Conservation (phyloP, 1,140 invertebrate species). For the Listronotus bonariensis region DNA sequence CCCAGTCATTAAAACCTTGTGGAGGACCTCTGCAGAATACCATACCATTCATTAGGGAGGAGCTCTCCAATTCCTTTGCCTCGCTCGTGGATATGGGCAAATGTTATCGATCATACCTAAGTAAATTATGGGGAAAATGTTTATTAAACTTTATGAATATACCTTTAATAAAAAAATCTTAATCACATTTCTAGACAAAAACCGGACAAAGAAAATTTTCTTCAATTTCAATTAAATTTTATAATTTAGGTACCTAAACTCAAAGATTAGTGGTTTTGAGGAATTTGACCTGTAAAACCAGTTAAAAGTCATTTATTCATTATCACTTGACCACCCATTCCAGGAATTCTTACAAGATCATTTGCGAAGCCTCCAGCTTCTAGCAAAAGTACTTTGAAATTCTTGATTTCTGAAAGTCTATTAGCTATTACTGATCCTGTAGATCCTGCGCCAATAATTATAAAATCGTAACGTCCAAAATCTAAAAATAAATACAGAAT, state of each 20-base stretch:
- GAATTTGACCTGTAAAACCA: slow-evolving; percentile 71
- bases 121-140: no score
- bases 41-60: slow-evolving; percentile 67
- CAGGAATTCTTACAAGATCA: slow-evolving; percentile 68
- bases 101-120: slow-evolving; percentile 34
- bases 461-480: no score
- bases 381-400: no score
- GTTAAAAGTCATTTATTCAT: slow-evolving; percentile 62
- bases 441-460: no score
- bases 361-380: slow-evolving; percentile 76
- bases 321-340: slow-evolving; percentile 62
- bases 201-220: no score
- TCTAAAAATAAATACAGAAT: no score
- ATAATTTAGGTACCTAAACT: slow-evolving; percentile 26
- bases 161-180: no score
- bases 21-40: slow-evolving; percentile 67
- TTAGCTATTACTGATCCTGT: no score
- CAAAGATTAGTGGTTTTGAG: slow-evolving; percentile 31
- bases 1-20: slow-evolving; percentile 70
- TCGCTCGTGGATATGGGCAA: slow-evolving; percentile 54
- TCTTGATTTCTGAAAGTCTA: no score
- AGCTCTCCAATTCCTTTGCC: slow-evolving; percentile 63
- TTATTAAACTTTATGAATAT: no score
- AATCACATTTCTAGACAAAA: no score
- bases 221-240: no score